Evolutionary conservation across 2,113 vertebrate genomes (phyloP).

Genomic region (Cichladusa arquata): DNA sequence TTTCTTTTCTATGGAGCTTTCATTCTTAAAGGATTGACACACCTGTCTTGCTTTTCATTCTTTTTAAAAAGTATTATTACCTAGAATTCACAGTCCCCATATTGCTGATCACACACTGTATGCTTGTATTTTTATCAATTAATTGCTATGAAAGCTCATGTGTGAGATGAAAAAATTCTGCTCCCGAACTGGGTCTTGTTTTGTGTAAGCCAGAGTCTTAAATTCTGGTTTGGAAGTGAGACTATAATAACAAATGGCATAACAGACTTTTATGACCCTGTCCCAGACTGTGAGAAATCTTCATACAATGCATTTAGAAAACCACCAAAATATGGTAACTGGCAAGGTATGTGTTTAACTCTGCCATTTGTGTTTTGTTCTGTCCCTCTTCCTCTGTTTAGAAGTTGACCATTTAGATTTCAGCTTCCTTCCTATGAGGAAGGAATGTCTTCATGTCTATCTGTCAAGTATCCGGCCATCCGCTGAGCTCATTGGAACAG

Average conservation of each 20-base stretch:
- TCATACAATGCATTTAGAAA: not conserved
- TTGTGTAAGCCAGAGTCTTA: not conserved
- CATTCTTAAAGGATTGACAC: accelerated
- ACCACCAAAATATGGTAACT: not conserved
- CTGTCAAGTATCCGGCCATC: not conserved
- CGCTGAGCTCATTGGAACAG: not conserved
- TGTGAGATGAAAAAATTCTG: not conserved
- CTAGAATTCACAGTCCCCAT: not conserved
- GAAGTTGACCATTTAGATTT: not conserved
- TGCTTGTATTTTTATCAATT: not conserved
- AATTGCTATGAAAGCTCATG: not conserved
- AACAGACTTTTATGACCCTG: not conserved
- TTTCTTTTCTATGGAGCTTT: not conserved
- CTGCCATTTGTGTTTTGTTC: not conserved
- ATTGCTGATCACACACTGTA: not conserved
- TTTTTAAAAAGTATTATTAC: not conserved
- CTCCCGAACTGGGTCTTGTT: not conserved
- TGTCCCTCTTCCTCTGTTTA: constrained; percentile 8
- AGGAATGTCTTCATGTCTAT: not conserved
- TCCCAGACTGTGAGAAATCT: not conserved
- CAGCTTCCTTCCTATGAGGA: constrained; percentile 19
- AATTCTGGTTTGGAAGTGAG: not conserved
- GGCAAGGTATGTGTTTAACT: not conserved
- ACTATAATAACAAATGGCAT: not conserved
- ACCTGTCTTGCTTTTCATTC: not conserved